phyloP scores from a whole-genome alignment of 2,797 vertebrate genomes.

The Periophthalmus magnuspinnatus region DNA sequence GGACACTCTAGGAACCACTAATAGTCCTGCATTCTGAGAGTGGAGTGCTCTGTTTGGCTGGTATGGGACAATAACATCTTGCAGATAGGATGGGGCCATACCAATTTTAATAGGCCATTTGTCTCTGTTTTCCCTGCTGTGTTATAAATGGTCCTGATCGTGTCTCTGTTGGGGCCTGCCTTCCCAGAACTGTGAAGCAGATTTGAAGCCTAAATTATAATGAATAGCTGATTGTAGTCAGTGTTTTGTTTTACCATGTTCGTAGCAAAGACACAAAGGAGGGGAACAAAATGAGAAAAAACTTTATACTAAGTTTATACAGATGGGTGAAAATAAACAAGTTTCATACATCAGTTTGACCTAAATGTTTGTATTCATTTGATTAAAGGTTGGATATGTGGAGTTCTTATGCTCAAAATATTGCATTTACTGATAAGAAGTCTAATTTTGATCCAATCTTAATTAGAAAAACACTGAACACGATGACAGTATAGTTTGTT shows the following conservation, averaged over 20 bases:
- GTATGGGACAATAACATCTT: too few species aligned
- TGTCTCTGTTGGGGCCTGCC: slow-evolving; percentile 45
- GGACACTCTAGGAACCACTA: too few species aligned
- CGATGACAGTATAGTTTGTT: too few species aligned
- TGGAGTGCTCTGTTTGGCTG: too few species aligned
- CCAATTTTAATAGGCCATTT: slow-evolving; percentile 59
- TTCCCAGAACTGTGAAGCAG: slow-evolving; percentile 53
- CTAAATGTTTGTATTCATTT: slow-evolving; percentile 76
- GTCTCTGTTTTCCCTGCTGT: slow-evolving; percentile 37
- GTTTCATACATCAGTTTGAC: slow-evolving; percentile 68
- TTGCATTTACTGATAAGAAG: too few species aligned
- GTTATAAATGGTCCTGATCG: slow-evolving; percentile 40
- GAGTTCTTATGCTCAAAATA: too few species aligned
- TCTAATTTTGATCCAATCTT: too few species aligned
- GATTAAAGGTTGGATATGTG: slow-evolving; percentile 33
- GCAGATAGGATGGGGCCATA: too few species aligned
- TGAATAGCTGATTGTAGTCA: slow-evolving; percentile 34
- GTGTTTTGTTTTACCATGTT: slow-evolving; percentile 41
- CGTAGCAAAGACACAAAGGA: slow-evolving; percentile 33
- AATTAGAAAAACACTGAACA: too few species aligned
- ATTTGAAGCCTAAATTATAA: slow-evolving; percentile 56
- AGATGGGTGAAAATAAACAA: slow-evolving; percentile 77
- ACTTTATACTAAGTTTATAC: slow-evolving; percentile 44
- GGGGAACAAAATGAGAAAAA: slow-evolving; percentile 53
- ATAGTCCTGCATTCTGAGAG: too few species aligned